A percentile compares a stretch with the other conserved stretches of the same genome.
phyloP scores from a whole-genome alignment of 2,113 vertebrate genomes.

The Cynoglossus semilaevis region DNA sequence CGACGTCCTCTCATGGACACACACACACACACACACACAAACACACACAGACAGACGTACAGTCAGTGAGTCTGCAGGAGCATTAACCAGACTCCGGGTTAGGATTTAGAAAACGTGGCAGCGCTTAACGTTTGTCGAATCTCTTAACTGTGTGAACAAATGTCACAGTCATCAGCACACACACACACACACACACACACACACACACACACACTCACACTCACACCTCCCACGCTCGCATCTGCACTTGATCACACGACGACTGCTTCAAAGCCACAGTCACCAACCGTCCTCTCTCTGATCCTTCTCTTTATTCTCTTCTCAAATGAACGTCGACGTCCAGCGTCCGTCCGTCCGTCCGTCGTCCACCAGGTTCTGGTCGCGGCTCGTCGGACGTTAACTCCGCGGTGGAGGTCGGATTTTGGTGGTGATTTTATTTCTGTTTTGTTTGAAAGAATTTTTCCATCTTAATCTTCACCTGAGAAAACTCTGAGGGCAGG shows the following conservation, averaged over 20 bases:
- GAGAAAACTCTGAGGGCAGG: no score
- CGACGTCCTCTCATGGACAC: conserved; percentile 43
- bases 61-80: conserved; percentile 5
- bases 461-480: no score
- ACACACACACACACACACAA: conserved; percentile 25
- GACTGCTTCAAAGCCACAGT: conserved; percentile 68
- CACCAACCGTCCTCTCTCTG: conserved; percentile 58
- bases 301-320: conserved; percentile 65
- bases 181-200: conserved; percentile 31
- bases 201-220: conserved; percentile 37
- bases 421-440: no score
- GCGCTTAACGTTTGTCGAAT: conserved; percentile 55
- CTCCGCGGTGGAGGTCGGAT: no score
- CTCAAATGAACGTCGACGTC: conserved; percentile 41
- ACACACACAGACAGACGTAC: not conserved
- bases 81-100: conserved; percentile 11
- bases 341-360: no score
- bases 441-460: no score
- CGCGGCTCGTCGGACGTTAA: no score
- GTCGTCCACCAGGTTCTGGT: no score
- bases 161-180: conserved; percentile 58
- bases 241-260: conserved; percentile 69
- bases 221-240: conserved; percentile 66
- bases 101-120: conserved; percentile 33
- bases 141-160: conserved; percentile 54